Percentiles rank a stretch among this genome's conserved stretches.
Conservation (phyloP, 1,140 invertebrate species). For the Drosophila asahinai region DNA sequence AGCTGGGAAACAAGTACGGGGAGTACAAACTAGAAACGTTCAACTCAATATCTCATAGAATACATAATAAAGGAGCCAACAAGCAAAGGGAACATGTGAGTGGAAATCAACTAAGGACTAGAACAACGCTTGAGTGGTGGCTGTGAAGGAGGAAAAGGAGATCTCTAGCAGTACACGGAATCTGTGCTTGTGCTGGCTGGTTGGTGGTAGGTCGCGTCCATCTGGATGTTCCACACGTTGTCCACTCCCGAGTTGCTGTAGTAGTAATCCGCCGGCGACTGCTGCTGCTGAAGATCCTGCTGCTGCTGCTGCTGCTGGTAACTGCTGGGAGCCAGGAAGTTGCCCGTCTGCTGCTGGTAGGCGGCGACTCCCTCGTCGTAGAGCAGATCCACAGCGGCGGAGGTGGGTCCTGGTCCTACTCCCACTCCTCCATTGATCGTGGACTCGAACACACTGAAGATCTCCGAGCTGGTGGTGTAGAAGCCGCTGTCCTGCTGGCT, state of each 20-base stretch:
- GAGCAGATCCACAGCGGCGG: constrained; percentile 47
- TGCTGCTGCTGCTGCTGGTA: constrained; percentile 57
- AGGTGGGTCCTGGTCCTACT: neutral
- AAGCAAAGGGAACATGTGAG: constrained; percentile 39
- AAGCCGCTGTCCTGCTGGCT: constrained; percentile 51
- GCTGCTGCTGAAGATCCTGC: constrained; percentile 28
- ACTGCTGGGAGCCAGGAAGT: constrained; percentile 29
- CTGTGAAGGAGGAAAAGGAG: constrained; percentile 14
- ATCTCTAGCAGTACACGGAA: constrained; percentile 58
- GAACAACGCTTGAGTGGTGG: constrained; percentile 76
- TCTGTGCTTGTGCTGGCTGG: constrained; percentile 16
- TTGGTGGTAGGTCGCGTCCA: constrained; percentile 57
- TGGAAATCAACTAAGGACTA: constrained; percentile 73
- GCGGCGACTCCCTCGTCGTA: constrained; percentile 54
- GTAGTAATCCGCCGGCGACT: constrained; percentile 67
- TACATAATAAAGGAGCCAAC: constrained; percentile 58
- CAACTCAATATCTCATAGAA: constrained; percentile 38
- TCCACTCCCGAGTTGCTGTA: constrained; percentile 77
- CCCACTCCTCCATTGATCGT: constrained; percentile 32
- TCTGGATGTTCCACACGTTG: constrained; percentile 80
- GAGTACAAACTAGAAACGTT: constrained; percentile 63
- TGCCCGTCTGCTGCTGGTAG: constrained; percentile 54
- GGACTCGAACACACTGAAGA: constrained; percentile 75
- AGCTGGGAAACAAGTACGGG: constrained; percentile 69
- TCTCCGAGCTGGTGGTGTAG: constrained; percentile 71